phyloP scores from a whole-genome alignment of 2,888 invertebrate genomes.

The Caradrina clavipalpis region DNA sequence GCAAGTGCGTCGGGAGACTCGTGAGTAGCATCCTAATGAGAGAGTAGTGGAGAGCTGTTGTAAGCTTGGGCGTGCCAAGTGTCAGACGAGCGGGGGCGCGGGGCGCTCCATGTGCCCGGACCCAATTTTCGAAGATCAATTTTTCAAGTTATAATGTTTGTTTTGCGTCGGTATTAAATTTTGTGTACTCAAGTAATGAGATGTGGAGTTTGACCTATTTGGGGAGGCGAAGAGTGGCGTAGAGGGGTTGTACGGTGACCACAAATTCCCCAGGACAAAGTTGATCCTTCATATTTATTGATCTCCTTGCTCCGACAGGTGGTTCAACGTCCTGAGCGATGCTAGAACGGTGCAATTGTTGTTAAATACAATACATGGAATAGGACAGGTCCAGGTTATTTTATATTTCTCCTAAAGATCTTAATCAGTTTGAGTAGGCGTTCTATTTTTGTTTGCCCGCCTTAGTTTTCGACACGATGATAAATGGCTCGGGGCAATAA shows the following conservation, averaged over 20 bases:
- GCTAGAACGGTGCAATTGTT: constrained; percentile 57
- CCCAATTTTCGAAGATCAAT: constrained; percentile 72
- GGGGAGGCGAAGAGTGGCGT: constrained; percentile 60
- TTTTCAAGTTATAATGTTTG: constrained; percentile 73
- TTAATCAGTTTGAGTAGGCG: constrained; percentile 34
- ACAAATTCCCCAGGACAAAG: constrained; percentile 64
- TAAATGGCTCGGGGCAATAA: constrained; percentile 46
- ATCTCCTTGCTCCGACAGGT: constrained; percentile 59
- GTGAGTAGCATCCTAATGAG: constrained; percentile 87
- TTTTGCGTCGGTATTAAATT: constrained; percentile 69
- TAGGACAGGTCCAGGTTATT: constrained; percentile 30
- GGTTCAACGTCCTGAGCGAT: constrained; percentile 51
- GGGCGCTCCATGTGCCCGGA: constrained; percentile 81
- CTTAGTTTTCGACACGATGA: constrained; percentile 54
- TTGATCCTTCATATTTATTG: constrained; percentile 61
- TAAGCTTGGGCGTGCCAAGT: constrained; percentile 82
- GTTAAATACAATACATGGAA: constrained; percentile 39
- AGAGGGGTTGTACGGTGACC: constrained; percentile 68
- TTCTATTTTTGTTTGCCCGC: constrained; percentile 56
- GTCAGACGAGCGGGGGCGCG: constrained; percentile 74
- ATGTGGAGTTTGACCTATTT: constrained; percentile 77
- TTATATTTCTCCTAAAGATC: constrained; percentile 35
- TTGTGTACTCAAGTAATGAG: constrained; percentile 71
- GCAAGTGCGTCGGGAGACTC: constrained; percentile 95
- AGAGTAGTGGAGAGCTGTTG: constrained; percentile 43